Evolutionary conservation across 2,113 vertebrate species (phyloP).

Genomic region (Seriola quinqueradiata): DNA sequence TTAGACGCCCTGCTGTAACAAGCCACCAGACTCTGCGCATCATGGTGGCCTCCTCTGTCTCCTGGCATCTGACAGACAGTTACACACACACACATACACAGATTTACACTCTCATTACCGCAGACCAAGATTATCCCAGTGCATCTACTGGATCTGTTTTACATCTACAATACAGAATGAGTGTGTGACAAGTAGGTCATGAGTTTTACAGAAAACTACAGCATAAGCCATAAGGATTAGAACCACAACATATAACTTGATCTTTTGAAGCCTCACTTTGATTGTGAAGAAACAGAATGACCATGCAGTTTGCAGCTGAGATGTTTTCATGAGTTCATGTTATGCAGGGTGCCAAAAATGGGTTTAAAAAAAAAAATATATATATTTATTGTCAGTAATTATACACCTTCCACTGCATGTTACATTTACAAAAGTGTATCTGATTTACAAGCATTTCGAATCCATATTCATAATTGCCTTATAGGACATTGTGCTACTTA

Average conservation of each 20-base stretch:
- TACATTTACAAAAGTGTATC: background rate
- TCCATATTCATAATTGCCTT: background rate
- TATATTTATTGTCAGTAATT: background rate
- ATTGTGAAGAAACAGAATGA: background rate
- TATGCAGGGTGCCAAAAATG: background rate
- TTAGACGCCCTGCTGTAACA: constrained; percentile 46
- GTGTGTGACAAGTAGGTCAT: constrained; percentile 47
- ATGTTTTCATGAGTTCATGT: background rate
- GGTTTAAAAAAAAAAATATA: background rate
- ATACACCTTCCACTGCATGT: background rate
- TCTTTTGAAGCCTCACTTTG: constrained; percentile 11
- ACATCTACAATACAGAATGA: constrained; percentile 54
- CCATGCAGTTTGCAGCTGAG: background rate
- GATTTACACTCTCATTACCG: constrained; percentile 63
- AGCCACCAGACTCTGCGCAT: constrained; percentile 47
- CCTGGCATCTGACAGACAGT: constrained; percentile 53
- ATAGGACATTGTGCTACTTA: background rate
- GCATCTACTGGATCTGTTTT: constrained; percentile 60
- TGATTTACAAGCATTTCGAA: background rate
- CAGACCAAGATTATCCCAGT: constrained; percentile 59
- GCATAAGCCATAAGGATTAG: constrained; percentile 25
- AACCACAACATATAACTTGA: background rate
- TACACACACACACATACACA: constrained; percentile 25
- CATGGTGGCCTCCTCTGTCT: constrained; percentile 52
- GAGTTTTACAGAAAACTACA: constrained; percentile 25